A percentile compares a stretch with the other conserved stretches of the same genome.
Evolutionary conservation across 2,888 invertebrate genomes (phyloP).

Genomic region (Pammene fasciana): DNA sequence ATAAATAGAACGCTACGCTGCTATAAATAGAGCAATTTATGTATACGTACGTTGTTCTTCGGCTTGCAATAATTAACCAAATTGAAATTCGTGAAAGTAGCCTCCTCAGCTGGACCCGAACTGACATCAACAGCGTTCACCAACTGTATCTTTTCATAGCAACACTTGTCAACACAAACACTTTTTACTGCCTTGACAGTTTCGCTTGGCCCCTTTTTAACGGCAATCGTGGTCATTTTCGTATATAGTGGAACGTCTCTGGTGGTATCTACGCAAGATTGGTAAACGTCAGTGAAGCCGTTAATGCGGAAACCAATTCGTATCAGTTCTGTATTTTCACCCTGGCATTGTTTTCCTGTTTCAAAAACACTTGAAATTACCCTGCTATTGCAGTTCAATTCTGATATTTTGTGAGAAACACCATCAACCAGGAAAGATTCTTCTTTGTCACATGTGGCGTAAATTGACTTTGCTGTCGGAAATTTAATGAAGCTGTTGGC

Average conservation of each 20-base stretch:
- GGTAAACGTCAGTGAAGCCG: conserved; percentile 20
- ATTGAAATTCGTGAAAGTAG: conserved; percentile 50
- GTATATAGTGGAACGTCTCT: conserved; percentile 29
- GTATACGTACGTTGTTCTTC: not conserved
- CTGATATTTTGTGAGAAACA: conserved; percentile 10
- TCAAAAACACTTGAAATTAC: not conserved
- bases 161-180: conserved; percentile 47
- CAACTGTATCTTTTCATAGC: conserved; percentile 49
- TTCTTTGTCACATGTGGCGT: conserved; percentile 31
- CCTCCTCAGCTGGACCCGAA: conserved; percentile 45
- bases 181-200: conserved; percentile 44
- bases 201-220: conserved; percentile 4
- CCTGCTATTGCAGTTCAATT: conserved; percentile 14
- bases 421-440: conserved; percentile 24
- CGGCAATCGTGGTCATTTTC: conserved; percentile 7
- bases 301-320: conserved; percentile 25
- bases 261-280: conserved; percentile 25
- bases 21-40: too few species aligned
- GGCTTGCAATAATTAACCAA: conserved; percentile 44
- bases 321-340: conserved; percentile 14
- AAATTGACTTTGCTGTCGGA: conserved; percentile 4
- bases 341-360: conserved; percentile 13
- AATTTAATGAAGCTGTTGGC: conserved; percentile 24
- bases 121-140: conserved; percentile 46
- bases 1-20: too few species aligned